Evolutionary conservation across 2,888 invertebrate species (phyloP), one percentile per base, ranked within the genome.

Genomic region (Tipula confusa): DNA sequence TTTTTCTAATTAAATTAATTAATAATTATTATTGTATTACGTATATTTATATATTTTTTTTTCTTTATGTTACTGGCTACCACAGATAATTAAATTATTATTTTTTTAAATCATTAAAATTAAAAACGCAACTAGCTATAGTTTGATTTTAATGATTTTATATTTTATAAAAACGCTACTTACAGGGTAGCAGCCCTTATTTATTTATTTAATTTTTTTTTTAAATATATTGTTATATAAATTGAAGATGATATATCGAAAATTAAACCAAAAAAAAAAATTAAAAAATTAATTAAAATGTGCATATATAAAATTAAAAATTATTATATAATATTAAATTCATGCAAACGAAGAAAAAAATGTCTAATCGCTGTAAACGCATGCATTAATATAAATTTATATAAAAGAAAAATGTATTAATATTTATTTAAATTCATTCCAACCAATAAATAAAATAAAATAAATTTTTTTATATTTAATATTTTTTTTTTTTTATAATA

Each of bases 141-240:
- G 2, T 43, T n/a, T n/a, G n/a, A n/a, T n/a, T 38, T 43, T 43
- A 43, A 43, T 43, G 43, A 43, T 43, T 43, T 43, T 15, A n/a
- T 43, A 29, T 31, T 80, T 80, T 80, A 13, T 15, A 28, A 83
- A 84, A 80, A 79, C 83, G 84, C 91, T 93, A 93, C 93, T 93
- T 93, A 93, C 93, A 92, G 92, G 91, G 92, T 92, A 93, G 92
- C 93, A 94, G 93, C 93, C 94, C 94, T 93, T 91, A 36, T 82
- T 82, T 38, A 82, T 29, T 80, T 29, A 64, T 64, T 15, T 6
- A 6, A 13, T 29, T 31, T 7, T 29, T 29, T 29, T 15, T 29
- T 13, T 80, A 29, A 13, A 80, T 31, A 80, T 80, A 15, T 43
- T 29, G 29, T 80, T 80, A 31, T 80, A 80, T 80, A 80, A 80